Conservation (phyloP, 2,888 invertebrate genomes). For the Xestia rhomboidea region DNA sequence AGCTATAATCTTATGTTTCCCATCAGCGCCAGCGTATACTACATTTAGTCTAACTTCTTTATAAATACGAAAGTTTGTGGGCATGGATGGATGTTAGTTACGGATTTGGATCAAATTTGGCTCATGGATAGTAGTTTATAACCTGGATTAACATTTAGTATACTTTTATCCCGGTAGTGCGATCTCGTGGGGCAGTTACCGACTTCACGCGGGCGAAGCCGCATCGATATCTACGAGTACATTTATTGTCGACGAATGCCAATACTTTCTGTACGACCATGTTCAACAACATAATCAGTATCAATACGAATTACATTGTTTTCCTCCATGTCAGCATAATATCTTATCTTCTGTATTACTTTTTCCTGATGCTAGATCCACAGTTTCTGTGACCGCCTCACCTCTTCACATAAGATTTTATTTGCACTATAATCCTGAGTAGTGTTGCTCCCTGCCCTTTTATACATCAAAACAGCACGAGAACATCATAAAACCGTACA, state of each 20-base stretch:
- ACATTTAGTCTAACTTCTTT: neutral
- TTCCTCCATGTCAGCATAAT: neutral
- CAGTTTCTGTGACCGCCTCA: neutral
- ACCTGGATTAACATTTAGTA: too few relatives aligned
- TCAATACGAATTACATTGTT: conserved; percentile 3
- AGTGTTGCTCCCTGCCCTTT: neutral
- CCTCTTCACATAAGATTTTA: neutral
- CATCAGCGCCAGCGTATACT: neutral
- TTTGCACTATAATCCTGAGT: neutral
- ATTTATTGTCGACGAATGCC: neutral
- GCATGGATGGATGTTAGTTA: too few relatives aligned
- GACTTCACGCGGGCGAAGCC: too few relatives aligned
- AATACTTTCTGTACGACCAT: conserved; percentile 1
- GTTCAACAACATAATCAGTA: neutral
- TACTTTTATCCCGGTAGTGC: too few relatives aligned
- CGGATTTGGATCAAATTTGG: too few relatives aligned
- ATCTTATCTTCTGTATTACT: neutral
- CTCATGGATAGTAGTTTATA: too few relatives aligned
- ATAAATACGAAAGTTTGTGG: too few relatives aligned
- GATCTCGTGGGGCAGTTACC: too few relatives aligned
- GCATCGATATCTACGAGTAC: neutral
- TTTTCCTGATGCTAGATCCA: neutral
- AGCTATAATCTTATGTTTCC: neutral
- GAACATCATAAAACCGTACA: conserved; percentile 39
- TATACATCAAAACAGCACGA: conserved; percentile 22